A percentile compares a stretch with the other conserved stretches of the same genome.
These are phyloP conservation scores for Torymus texanus DNA, from an alignment of 2,888 invertebrate species.

Conservation along the genomic window DNA sequence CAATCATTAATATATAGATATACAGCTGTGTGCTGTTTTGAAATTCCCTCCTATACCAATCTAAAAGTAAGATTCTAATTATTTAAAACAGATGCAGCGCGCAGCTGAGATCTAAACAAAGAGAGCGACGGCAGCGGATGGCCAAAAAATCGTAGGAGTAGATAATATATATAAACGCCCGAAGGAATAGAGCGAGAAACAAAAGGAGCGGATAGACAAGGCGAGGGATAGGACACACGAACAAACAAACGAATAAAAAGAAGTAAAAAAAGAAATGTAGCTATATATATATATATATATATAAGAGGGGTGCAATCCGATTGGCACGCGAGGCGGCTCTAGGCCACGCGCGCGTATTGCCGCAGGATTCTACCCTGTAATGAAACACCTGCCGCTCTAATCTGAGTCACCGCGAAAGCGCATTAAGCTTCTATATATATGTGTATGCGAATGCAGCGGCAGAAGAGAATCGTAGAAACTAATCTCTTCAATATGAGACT, in stretches of 20 bases:
- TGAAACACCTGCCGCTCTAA: constrained; percentile 65
- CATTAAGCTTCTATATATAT: no score
- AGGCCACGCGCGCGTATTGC: constrained; percentile 6
- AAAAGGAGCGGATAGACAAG: constrained; percentile 32
- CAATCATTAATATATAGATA: not conserved
- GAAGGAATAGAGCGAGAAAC: constrained; percentile 15
- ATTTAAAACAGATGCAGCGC: constrained; percentile 44
- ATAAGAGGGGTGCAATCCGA: constrained; percentile 25
- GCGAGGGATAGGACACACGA: not conserved
- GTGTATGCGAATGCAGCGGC: no score
- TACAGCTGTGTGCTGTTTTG: not conserved
- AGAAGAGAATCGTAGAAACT: constrained; percentile 55
- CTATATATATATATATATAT: not conserved
- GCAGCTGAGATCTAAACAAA: constrained; percentile 25
- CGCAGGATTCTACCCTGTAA: constrained; percentile 59
- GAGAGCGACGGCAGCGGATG: not conserved
- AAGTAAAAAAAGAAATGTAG: not conserved
- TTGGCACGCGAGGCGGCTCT: constrained; percentile 49
- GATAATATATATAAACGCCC: constrained; percentile 19
- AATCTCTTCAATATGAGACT: constrained; percentile 50
- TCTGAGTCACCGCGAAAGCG: constrained; percentile 42
- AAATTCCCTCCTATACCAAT: not conserved
- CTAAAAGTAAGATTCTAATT: constrained; percentile 29
- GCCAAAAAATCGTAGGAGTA: constrained; percentile 45
- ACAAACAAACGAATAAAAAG: not conserved